phyloP scores from a whole-genome alignment of 2,113 vertebrate species.

The zebrafish (Danio rerio) region DNA sequence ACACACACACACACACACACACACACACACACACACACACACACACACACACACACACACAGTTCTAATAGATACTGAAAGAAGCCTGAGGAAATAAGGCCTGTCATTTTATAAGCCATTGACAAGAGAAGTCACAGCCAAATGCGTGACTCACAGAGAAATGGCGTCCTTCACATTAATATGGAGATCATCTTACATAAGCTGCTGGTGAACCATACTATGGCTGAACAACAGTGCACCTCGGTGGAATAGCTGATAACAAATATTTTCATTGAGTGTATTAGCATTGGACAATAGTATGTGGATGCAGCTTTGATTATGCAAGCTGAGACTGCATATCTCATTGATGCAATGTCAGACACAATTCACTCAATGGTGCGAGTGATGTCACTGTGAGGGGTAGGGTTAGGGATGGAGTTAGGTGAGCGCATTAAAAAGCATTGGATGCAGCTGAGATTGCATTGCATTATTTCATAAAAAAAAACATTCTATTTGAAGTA shows the following conservation, averaged over 20 bases:
- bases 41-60: conserved; percentile 36
- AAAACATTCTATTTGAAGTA: no score
- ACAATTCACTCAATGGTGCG: no score
- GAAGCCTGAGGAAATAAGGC: conserved; percentile 37
- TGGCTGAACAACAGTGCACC: neutral
- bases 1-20: conserved; percentile 40
- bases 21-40: conserved; percentile 34
- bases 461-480: no score
- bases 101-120: conserved; percentile 48
- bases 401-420: no score
- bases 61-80: conserved; percentile 33
- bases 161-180: conserved; percentile 52
- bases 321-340: no score
- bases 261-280: neutral
- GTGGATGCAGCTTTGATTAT: no score
- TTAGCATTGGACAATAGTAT: neutral
- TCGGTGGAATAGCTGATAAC: neutral
- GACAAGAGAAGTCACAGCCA: conserved; percentile 56
- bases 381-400: no score
- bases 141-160: conserved; percentile 63
- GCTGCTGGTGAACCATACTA: neutral
- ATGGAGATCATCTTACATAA: conserved; percentile 45
- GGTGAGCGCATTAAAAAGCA: no score
- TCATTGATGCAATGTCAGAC: no score
- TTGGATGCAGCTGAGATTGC: no score